Evolutionary conservation across 2,797 vertebrate genomes (phyloP).

Genomic region (Morus bassanus): DNA sequence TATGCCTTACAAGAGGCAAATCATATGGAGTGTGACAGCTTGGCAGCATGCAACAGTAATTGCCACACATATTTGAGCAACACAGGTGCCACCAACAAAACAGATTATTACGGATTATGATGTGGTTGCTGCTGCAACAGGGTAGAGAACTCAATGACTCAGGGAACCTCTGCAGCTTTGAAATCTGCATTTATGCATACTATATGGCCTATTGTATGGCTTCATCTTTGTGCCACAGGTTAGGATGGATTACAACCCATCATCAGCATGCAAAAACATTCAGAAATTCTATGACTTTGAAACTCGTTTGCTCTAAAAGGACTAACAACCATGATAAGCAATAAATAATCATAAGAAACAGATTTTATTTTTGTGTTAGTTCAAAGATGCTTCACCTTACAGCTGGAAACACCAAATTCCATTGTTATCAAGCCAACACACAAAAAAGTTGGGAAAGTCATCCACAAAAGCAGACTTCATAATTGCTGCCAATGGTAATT

Average conservation of each 20-base stretch:
- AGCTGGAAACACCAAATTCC: slow-evolving; percentile 18
- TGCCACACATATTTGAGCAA: neutral
- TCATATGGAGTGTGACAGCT: neutral
- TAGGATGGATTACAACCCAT: neutral
- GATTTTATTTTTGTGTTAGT: slow-evolving; percentile 49
- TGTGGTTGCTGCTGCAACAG: neutral
- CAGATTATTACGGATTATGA: neutral
- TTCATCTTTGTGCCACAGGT: neutral
- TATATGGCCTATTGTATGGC: neutral
- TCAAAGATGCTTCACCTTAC: slow-evolving; percentile 42
- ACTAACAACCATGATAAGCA: neutral
- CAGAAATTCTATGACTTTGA: neutral
- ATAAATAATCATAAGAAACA: slow-evolving; percentile 31
- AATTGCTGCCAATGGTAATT: neutral
- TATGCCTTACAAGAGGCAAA: neutral
- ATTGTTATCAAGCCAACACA: neutral
- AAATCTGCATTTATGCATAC: neutral
- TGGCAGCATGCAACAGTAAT: neutral
- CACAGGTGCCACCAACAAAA: neutral
- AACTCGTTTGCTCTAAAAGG: neutral
- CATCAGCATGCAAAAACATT: neutral
- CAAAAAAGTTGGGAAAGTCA: neutral
- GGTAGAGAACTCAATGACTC: neutral
- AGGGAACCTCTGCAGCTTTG: neutral
- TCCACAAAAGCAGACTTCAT: slow-evolving; percentile 12